Evolutionary conservation across 2,113 vertebrate genomes (phyloP), one percentile per base, ranked within the genome.

Genomic region (Gallinago media): DNA sequence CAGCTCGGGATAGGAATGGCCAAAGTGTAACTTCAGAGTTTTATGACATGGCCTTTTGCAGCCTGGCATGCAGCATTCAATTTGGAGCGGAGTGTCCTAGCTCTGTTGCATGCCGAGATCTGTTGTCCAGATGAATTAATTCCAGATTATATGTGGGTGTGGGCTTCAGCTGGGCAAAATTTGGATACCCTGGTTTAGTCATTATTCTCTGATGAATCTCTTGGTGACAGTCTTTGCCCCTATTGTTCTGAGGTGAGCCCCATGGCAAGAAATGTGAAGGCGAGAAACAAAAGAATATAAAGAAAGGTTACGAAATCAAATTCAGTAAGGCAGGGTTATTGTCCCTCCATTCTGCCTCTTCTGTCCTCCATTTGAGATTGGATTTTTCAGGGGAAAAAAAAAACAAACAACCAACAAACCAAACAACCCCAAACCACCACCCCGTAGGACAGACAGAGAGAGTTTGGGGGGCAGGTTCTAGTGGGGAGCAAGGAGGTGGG

Each of bases 201-300:
- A 96, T 95, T 96, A 92, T 96, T 95, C 65, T 92, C 83, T 95
- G 92, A 94, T 92, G 96, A 78, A 96, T 96, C 86, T 96, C 94
- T 93, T 90, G 95, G 92, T 97, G 94, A 95, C 96, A 95, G 95
- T 78, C 95, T 77, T 93, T 42, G 92, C 83, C 94, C 94, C 95
- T 93, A 96, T 94, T 96, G 95, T 97, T 96, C 95, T 32, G 96
- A 96, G 96, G 96, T 96, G 92, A 96, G 95, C 95, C 96, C 96
- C 90, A 26, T 92, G 93, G 96, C 96, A 95, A 97, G 71, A 93
- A 96, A 95, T 81, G 90, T 55, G 95, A 97, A 92, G 95, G 92
- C 95, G 50, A 96, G 90, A 95, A 93, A 97, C 93, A 97, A 97
- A 96, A 90, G 95, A 67, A 96, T 92, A 96, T 87, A 96, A 96